Percentiles rank a stretch among this genome's conserved stretches.
Evolutionary conservation across 2,888 invertebrate species (phyloP).

Genomic region (Ariolimax columbianus): DNA sequence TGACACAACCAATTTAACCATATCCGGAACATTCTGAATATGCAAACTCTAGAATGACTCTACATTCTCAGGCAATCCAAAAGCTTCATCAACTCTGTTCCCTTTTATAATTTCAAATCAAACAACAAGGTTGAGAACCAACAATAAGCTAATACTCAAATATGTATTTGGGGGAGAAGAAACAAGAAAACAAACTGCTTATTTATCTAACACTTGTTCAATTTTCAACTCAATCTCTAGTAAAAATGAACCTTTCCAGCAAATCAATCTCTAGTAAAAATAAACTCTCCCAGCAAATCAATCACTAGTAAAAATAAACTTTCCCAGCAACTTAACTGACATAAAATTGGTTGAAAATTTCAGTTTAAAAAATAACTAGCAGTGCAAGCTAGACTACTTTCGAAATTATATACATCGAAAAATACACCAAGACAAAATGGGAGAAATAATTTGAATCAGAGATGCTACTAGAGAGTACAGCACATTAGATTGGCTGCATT

Average conservation of each 20-base stretch:
- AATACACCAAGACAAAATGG: not conserved
- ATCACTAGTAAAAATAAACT: not conserved
- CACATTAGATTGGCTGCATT: not conserved
- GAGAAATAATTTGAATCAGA: too few relatives aligned
- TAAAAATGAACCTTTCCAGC: too few relatives aligned
- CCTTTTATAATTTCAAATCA: not conserved
- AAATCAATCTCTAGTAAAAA: too few relatives aligned
- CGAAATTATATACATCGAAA: slow-evolving; percentile 25
- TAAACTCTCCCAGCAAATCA: too few relatives aligned
- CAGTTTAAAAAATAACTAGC: too few relatives aligned
- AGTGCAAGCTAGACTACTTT: not conserved
- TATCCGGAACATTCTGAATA: not conserved
- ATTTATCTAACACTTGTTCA: too few relatives aligned
- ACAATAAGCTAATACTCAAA: slow-evolving; percentile 16
- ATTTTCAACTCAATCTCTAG: too few relatives aligned
- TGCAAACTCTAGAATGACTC: not conserved
- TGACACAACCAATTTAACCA: not conserved
- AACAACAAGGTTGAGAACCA: not conserved
- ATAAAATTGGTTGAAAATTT: not conserved
- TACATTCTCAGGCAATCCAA: not conserved
- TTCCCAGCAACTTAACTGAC: not conserved
- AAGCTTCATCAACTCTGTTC: not conserved
- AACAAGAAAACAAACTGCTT: too few relatives aligned
- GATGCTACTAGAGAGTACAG: too few relatives aligned
- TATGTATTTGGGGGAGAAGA: not conserved